Evolutionary conservation across 1,140 invertebrate genomes (phyloP), one percentile per base, ranked within the genome.

Genomic region (Anastatus disparis): DNA sequence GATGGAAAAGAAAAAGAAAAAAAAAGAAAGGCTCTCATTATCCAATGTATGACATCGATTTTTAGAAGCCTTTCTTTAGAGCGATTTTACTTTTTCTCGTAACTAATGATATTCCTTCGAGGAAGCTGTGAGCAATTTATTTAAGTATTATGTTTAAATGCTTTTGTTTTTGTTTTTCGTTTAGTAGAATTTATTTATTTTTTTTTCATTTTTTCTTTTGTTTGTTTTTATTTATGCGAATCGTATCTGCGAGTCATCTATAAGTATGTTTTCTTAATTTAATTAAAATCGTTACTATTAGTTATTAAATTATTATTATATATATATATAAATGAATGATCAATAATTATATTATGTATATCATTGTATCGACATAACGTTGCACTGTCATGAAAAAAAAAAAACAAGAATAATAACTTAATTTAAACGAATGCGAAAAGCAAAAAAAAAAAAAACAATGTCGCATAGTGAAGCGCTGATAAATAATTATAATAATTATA

Each of bases 341-440:
- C 56, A 67, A 53, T 70, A n/a, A 70, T 63, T 70, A 38, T 46
- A 70, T 56, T 64, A 24, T 8, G 65, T 63, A 42, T 38, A 70
- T 44, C 27, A 64, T 56, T 63, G 42, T 64, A 63, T 70, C 59
- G 68, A 42, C 26, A 58, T 70, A 64, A 55, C 48, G 38, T 63
- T 63, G 67, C 58, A 61, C 48, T 69, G 38, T 40, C 48, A 70
- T 53, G 10, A 63, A 40, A 22, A 26, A 50, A 15, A 42, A 40
- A 56, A 56, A 24, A 12, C n/a, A n/a, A n/a, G n/a, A n/a, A n/a
- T n/a, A n/a, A n/a, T n/a, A n/a, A n/a, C n/a, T n/a, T n/a, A n/a
- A n/a, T n/a, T n/a, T n/a, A n/a, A n/a, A n/a, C n/a, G n/a, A 38
- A 68, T 52, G 29, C 2, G 4, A 61, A 61, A 42, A 44, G 62